A percentile compares a stretch with the other conserved stretches of the same genome.
phyloP scores from a whole-genome alignment of 2,797 vertebrate species.

The Emys orbicularis region DNA sequence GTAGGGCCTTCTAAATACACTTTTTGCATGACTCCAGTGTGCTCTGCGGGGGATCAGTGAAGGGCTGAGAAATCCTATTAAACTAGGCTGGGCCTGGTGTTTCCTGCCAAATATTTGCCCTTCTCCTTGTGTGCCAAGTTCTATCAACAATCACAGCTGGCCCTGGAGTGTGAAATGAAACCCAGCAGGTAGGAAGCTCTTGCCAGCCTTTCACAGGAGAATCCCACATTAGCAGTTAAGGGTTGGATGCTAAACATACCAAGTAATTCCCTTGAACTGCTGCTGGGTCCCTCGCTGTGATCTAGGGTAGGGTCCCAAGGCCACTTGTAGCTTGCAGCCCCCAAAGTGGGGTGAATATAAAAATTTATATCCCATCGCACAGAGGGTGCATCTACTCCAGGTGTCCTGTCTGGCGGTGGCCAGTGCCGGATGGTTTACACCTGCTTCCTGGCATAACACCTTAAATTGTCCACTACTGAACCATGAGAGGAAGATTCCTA shows the following conservation, averaged over 20 bases:
- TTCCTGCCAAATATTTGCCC: background rate
- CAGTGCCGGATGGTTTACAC: background rate
- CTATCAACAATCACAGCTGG: background rate
- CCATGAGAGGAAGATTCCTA: background rate
- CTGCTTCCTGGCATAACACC: background rate
- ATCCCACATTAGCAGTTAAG: rapidly evolving
- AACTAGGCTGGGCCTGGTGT: background rate
- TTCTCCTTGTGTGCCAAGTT: background rate
- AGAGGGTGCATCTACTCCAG: background rate
- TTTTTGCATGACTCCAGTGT: background rate
- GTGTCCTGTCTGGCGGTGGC: background rate
- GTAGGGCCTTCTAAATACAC: background rate
- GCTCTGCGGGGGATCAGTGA: background rate
- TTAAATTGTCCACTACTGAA: background rate
- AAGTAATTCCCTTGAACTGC: background rate
- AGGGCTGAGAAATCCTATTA: background rate
- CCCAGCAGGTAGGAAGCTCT: background rate
- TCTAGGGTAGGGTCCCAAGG: background rate
- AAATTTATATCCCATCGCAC: background rate
- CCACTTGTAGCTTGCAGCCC: background rate
- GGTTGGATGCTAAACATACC: background rate
- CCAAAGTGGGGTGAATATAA: background rate
- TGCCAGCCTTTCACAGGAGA: too few relatives aligned
- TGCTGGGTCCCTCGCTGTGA: background rate
- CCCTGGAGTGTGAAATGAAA: rapidly evolving